A percentile compares a stretch with the other conserved stretches of the same genome.
phyloP scores from a whole-genome alignment of 2,888 invertebrate genomes.

The Pycnomerus fuliginosus region DNA sequence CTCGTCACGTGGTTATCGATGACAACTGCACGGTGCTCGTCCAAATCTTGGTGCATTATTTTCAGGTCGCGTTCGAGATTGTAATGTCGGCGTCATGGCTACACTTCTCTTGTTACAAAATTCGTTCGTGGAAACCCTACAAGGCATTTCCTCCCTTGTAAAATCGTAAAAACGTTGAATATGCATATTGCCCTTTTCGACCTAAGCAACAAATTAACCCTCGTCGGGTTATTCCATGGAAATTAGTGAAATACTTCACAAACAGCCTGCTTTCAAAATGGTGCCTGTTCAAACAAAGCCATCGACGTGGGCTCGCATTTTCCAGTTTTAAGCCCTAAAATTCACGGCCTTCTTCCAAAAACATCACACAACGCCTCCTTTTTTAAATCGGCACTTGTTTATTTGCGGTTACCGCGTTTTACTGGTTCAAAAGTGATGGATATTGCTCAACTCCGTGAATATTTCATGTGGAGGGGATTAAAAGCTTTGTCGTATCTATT shows the following conservation, averaged over 20 bases:
- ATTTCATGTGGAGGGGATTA: conserved; percentile 14
- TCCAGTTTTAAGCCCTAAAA: conserved; percentile 17
- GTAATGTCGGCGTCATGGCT: conserved; percentile 42
- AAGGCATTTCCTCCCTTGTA: too few relatives aligned
- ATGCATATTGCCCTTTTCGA: too few relatives aligned
- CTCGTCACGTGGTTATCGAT: conserved; percentile 71
- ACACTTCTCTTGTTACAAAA: conserved; percentile 32
- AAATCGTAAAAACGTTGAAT: too few relatives aligned
- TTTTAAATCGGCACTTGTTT: conserved; percentile 8
- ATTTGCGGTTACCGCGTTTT: conserved; percentile 42
- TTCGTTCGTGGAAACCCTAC: too few relatives aligned
- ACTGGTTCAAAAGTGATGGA: conserved; percentile 43
- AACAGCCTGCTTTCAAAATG: conserved; percentile 61
- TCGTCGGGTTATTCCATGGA: too few relatives aligned
- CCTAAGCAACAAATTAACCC: too few relatives aligned
- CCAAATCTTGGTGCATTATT: conserved; percentile 4
- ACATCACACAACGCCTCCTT: neutral
- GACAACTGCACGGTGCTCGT: conserved; percentile 53
- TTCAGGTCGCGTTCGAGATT: neutral
- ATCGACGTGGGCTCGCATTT: conserved; percentile 31
- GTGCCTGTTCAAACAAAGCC: conserved; percentile 58
- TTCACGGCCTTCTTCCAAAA: conserved; percentile 5
- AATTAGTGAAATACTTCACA: neutral
- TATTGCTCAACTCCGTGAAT: conserved; percentile 36
- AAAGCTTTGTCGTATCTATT: conserved; percentile 14